phyloP scores from a whole-genome alignment of 2,888 invertebrate genomes.

The Sminthurinus aureus region DNA sequence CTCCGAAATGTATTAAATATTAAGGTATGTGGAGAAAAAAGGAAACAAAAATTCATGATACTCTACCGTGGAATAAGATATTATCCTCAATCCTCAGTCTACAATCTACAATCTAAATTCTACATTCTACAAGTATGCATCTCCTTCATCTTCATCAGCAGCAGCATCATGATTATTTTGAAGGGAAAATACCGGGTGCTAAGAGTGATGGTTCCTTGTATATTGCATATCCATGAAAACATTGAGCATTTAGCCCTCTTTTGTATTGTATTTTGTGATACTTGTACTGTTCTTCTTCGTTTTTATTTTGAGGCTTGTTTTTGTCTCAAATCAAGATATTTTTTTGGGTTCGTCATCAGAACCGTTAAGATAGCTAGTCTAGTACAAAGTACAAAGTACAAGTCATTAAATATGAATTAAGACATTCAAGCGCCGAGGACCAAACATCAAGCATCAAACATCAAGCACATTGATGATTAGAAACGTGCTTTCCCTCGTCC shows the following conservation, averaged over 20 bases:
- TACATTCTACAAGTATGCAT: no score
- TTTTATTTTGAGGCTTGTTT: neutral
- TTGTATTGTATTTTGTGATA: neutral
- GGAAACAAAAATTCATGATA: neutral
- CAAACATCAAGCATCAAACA: no score
- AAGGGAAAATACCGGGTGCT: no score
- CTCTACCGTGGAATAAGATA: no score
- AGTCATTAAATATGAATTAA: conserved; percentile 42
- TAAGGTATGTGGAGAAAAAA: neutral
- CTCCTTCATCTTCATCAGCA: no score
- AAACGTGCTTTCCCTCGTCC: conserved; percentile 15
- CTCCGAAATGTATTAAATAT: neutral
- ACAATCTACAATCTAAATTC: no score
- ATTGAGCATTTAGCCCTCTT: neutral
- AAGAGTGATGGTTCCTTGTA: no score
- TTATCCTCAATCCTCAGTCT: no score
- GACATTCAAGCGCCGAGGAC: conserved; percentile 18
- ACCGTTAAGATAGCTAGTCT: neutral
- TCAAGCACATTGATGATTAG: conserved; percentile 31
- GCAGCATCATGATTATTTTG: no score
- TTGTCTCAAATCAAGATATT: neutral
- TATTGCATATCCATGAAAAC: no score
- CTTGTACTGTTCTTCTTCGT: neutral
- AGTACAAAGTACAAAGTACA: neutral
- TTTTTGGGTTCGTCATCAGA: conserved; percentile 24